phyloP scores from a whole-genome alignment of 2,797 vertebrate species.

The Rhynchonycteris naso region DNA sequence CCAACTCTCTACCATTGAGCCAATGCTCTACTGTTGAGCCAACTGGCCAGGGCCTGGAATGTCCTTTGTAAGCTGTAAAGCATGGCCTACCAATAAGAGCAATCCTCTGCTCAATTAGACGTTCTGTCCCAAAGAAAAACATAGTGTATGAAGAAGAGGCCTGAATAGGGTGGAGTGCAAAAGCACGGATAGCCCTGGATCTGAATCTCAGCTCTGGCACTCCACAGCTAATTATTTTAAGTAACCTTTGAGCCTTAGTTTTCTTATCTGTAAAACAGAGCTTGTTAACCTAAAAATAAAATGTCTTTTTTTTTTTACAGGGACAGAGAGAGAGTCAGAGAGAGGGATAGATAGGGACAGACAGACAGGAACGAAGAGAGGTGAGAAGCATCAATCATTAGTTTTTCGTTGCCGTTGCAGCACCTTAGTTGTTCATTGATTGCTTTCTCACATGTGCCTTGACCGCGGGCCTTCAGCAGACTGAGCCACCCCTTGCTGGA shows the following conservation, averaged over 20 bases:
- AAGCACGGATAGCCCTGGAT: not conserved
- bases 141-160: not conserved
- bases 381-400: too few relatives aligned
- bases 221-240: not conserved
- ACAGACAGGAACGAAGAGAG: too few relatives aligned
- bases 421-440: too few relatives aligned
- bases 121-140: not conserved
- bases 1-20: too few relatives aligned
- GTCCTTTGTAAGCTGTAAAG: not conserved
- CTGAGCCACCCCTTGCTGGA: too few relatives aligned
- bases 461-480: too few relatives aligned
- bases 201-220: not conserved
- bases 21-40: too few relatives aligned
- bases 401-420: too few relatives aligned
- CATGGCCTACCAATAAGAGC: not conserved
- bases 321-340: too few relatives aligned
- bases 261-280: not conserved
- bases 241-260: not conserved
- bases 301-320: too few relatives aligned
- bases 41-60: not conserved
- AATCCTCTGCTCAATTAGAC: not conserved
- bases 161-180: not conserved
- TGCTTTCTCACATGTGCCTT: too few relatives aligned
- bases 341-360: too few relatives aligned
- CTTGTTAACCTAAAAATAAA: not conserved